Conservation (phyloP, 2,797 vertebrate genomes). For the Hypotaenidia okinawae region DNA sequence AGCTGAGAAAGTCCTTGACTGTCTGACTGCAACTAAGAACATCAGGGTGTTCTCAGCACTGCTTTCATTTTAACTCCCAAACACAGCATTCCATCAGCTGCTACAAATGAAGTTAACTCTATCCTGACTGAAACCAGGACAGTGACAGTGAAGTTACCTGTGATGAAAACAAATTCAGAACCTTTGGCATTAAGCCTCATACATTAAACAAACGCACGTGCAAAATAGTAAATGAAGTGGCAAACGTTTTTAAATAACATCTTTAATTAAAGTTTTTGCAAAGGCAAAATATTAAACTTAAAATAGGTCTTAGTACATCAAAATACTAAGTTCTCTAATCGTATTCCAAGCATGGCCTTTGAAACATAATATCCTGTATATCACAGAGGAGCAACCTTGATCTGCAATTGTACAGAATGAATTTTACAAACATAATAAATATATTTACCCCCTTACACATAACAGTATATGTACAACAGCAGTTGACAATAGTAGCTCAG, state of each 20-base stretch:
- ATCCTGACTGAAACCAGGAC: too few relatives aligned
- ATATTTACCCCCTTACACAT: slow-evolving; percentile 86
- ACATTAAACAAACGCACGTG: background rate
- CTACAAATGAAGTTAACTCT: too few relatives aligned
- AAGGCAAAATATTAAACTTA: slow-evolving; percentile 91
- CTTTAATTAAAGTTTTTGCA: slow-evolving; percentile 90
- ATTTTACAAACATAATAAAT: slow-evolving; percentile 89
- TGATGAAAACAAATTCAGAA: background rate
- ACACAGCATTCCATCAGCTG: too few relatives aligned
- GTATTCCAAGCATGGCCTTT: slow-evolving; percentile 86
- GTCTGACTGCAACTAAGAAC: too few relatives aligned
- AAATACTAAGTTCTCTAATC: slow-evolving; percentile 87
- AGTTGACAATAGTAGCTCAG: slow-evolving; percentile 85
- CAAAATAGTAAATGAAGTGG: slow-evolving; percentile 60
- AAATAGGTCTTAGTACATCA: slow-evolving; percentile 88
- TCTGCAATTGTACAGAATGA: slow-evolving; percentile 86
- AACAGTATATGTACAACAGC: slow-evolving; percentile 87
- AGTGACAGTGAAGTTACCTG: background rate
- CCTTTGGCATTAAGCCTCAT: background rate
- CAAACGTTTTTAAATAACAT: slow-evolving; percentile 84
- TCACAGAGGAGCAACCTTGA: slow-evolving; percentile 85
- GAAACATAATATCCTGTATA: slow-evolving; percentile 84
- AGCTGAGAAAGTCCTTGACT: too few relatives aligned
- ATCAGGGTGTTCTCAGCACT: too few relatives aligned
- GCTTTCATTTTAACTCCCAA: too few relatives aligned